Percentiles rank a stretch among this genome's conserved stretches.
Conservation (phyloP, 2,113 vertebrate genomes). For the Thunnus maccoyii region DNA sequence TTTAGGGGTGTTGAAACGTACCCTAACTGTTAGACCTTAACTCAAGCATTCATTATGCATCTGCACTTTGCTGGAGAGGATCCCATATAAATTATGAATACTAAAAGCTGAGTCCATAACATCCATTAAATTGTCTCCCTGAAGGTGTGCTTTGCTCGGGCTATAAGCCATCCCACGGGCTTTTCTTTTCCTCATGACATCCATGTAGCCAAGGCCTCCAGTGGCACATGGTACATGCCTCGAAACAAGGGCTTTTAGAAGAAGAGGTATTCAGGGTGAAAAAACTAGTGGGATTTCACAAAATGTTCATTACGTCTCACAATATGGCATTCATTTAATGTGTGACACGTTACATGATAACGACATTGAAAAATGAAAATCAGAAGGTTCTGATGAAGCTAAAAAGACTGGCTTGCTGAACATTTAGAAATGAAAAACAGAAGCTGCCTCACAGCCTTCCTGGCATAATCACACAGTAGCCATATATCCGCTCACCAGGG, state of each 20-base stretch:
- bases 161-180: slow-evolving; percentile 70
- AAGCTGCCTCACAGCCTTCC: slow-evolving; percentile 49
- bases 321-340: background rate
- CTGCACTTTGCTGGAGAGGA: slow-evolving; percentile 84
- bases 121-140: slow-evolving; percentile 83
- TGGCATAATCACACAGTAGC: slow-evolving; percentile 44
- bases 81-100: slow-evolving; percentile 87
- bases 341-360: slow-evolving; percentile 7
- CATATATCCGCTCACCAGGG: slow-evolving; percentile 45
- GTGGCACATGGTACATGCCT: slow-evolving; percentile 37
- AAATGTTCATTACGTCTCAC: slow-evolving; percentile 11
- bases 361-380: slow-evolving; percentile 21
- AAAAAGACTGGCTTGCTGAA: slow-evolving; percentile 33
- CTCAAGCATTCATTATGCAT: slow-evolving; percentile 86
- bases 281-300: slow-evolving; percentile 27
- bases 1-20: slow-evolving; percentile 78
- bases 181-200: slow-evolving; percentile 53
- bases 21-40: slow-evolving; percentile 83
- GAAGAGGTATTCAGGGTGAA: slow-evolving; percentile 5
- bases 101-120: slow-evolving; percentile 87
- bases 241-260: slow-evolving; percentile 41
- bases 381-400: slow-evolving; percentile 31
- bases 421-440: slow-evolving; percentile 51
- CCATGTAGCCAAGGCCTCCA: slow-evolving; percentile 46
- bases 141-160: slow-evolving; percentile 72